Base-by-base conservation (phyloP, 2,888 invertebrate genomes). In the Pterostichus madidus region DNA sequence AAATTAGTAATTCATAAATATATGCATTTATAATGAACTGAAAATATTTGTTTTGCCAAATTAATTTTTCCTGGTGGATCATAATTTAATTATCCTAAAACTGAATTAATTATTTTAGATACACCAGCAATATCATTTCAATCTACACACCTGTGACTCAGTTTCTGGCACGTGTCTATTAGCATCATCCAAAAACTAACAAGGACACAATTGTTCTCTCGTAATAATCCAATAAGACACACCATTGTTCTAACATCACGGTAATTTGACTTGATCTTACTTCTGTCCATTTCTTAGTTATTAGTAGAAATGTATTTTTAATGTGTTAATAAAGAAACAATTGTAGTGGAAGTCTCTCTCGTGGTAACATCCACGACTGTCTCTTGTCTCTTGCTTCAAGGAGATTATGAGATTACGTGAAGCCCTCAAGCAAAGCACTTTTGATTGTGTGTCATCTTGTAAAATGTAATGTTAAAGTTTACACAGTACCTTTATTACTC, bases 361-460 rank as follows among this genome's bases (percentile, higher is more conserved):
- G 46, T 46, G n/a, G 46, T 46, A 35, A 35, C 35, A 35, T 35
- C 6, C 35, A 5, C 35, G 35, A 6, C 10, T n/a, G n/a, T 61
- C 61, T 61, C 61, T 61, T 61, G 32, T 64, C 32, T 64, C 64
- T 64, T 32, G 10, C 5, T 49, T 64, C 32, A 64, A 32, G 64
- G 32, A 64, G 64, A 1, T 32, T 35, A 5, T 13, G 15, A 64
- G 35, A 64, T 64, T 64, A 35, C n/a, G 35, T 10, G 17, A 44
- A 53, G 15, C 71, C 71, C 71, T 71, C 46, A 44, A 44, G 71
- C 44, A 6, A 71, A 71, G 31, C 71, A 71, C 71, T 71, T 71
- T 71, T 71, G 71, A 71, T 71, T 46, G 71, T 71, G n/a, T 71
- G 46, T 71, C 46, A 46, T 71, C 17, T 71, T 44, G 15, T 71